Evolutionary conservation across 2,888 invertebrate species (phyloP).

Genomic region (Adelognathus sp.): DNA sequence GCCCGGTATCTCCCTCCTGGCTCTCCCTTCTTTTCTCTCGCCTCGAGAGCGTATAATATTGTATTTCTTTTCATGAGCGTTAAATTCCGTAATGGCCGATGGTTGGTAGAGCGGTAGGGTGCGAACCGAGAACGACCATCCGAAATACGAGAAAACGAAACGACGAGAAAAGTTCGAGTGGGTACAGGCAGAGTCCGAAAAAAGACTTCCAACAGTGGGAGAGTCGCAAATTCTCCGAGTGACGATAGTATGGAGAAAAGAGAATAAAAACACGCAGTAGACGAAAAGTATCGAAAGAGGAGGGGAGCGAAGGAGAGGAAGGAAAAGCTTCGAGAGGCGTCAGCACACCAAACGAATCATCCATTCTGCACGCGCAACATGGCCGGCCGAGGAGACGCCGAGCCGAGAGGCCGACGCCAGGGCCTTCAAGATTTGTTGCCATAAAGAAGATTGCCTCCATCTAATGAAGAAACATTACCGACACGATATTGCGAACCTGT

Average conservation of each 20-base stretch:
- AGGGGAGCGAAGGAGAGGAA: constrained; percentile 63
- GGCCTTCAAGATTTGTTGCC: constrained; percentile 77
- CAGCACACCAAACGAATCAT: constrained; percentile 66
- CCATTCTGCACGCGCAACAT: constrained; percentile 70
- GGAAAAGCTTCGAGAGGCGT: constrained; percentile 54
- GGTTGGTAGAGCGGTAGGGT: constrained; percentile 41
- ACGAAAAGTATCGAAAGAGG: constrained; percentile 49
- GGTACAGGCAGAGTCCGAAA: constrained; percentile 53
- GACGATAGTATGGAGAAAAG: constrained; percentile 42
- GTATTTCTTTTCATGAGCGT: constrained; percentile 67
- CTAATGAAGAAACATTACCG: constrained; percentile 79
- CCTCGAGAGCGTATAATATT: constrained; percentile 61
- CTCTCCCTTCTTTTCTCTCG: constrained; percentile 29
- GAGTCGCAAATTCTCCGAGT: constrained; percentile 26
- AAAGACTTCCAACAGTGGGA: neutral
- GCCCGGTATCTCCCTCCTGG: constrained; percentile 1
- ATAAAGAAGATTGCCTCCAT: constrained; percentile 77
- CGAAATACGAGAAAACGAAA: constrained; percentile 27
- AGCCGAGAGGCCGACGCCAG: constrained; percentile 65
- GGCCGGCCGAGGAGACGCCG: constrained; percentile 67
- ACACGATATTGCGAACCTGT: constrained; percentile 73
- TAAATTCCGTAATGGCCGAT: constrained; percentile 67
- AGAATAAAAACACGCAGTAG: constrained; percentile 59
- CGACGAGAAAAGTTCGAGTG: constrained; percentile 46
- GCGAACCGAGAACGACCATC: constrained; percentile 25